A percentile compares a stretch with the other conserved stretches of the same genome.
Conservation (phyloP, 1,140 invertebrate species). For the Mycetomoellerius zeteki region DNA sequence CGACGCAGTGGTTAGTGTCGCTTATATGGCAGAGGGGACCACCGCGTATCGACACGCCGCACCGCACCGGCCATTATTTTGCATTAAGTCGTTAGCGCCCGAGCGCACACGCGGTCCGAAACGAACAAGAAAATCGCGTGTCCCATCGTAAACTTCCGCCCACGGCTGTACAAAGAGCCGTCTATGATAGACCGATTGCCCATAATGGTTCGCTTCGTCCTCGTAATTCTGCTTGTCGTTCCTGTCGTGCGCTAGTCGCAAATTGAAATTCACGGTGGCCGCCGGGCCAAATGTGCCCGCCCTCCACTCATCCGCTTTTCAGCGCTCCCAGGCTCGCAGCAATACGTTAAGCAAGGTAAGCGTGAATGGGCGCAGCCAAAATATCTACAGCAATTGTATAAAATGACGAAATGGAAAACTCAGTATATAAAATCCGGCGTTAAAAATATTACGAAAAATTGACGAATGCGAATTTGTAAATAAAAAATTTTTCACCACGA, state of each 20-base stretch:
- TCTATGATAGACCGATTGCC: constrained; percentile 52
- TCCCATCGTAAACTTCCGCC: constrained; percentile 50
- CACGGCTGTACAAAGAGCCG: constrained; percentile 25
- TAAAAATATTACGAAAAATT: constrained; percentile 17
- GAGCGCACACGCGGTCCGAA: constrained; percentile 6
- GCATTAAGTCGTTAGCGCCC: constrained; percentile 49
- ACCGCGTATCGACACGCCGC: constrained; percentile 1
- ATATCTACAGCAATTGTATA: not conserved
- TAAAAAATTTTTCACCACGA: not conserved
- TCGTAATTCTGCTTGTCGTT: constrained; percentile 60
- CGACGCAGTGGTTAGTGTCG: constrained; percentile 17
- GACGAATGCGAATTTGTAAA: not conserved
- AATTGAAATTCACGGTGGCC: constrained; percentile 59
- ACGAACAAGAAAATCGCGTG: constrained; percentile 59
- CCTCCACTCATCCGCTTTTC: constrained; percentile 22
- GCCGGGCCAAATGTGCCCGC: constrained; percentile 39
- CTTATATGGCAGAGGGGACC: not conserved
- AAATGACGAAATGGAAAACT: not conserved
- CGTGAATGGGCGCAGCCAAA: not conserved
- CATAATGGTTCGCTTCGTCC: constrained; percentile 37
- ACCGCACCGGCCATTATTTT: constrained; percentile 10
- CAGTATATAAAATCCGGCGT: not conserved
- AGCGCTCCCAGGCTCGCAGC: not conserved
- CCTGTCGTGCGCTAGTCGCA: constrained; percentile 43
- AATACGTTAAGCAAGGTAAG: constrained; percentile 43